Evolutionary conservation across 1,140 invertebrate species (phyloP), one percentile per base, ranked within the genome.

Genomic region (Trinorchestia longiramus): DNA sequence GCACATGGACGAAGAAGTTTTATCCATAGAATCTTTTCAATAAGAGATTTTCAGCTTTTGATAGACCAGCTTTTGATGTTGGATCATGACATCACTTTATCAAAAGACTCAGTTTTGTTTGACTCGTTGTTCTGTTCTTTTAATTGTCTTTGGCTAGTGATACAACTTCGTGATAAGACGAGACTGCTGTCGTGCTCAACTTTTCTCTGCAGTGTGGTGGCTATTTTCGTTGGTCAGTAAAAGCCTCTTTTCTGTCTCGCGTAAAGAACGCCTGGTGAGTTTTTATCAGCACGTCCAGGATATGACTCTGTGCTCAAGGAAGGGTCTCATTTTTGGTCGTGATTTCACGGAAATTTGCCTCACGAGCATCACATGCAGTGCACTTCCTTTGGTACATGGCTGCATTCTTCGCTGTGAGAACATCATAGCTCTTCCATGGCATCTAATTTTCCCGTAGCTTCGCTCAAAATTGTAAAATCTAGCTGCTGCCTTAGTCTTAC

Each of bases 261-360:
- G 40, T 44, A 94, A 94, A 94, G 92, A 94, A 47, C 92, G 43
- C 11, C 92, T 43, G 41, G 92, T 11, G 41, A 19, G 4, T 43
- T 94, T 94, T 94, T 94, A 94, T 47, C 44, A 42, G 88, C 41
- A 43, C 11, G 88, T 47, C 43, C 92, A 42, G 92, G 92, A 94
- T 94, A 94, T 94, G 92, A 94, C 92, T 36, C 92, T 45, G 92
- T n/a, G 43, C 43, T 45, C 41, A 45, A 94, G 43, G 23, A 94
- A 47, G 92, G 4, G 92, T n/a, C 92, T 94, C 92, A 94, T 94
- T 94, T 90, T 94, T 94, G 92, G 4, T 40, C 6, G 44, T 19
- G 92, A 94, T 94, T 94, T 43, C 43, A 11, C 43, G 92, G 92
- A 94, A 94, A 94, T 45, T 94, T 94, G 92, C 43, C 40, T n/a